A percentile compares a stretch with the other conserved stretches of the same genome.
Conservation (phyloP, 1,140 invertebrate genomes). For the Eriocheir sinensis region DNA sequence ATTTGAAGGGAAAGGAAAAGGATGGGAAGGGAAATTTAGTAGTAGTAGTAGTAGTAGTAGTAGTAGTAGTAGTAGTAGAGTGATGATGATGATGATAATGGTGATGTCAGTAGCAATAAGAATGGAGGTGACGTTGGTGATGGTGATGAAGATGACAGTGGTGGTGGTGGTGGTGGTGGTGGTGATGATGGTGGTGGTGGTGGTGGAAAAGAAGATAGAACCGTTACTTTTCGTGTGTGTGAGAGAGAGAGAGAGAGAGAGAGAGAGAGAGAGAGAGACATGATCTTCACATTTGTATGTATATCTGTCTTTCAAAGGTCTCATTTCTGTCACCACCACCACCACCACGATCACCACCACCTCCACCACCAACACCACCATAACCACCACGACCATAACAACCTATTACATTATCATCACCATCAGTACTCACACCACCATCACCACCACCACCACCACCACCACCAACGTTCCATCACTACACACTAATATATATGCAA, state of each 20-base stretch:
- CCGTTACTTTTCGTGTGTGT: too few species aligned
- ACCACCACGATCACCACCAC: too few species aligned
- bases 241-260: not conserved
- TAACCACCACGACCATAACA: too few species aligned
- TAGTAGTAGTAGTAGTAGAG: slow-evolving; percentile 31
- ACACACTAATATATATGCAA: too few species aligned
- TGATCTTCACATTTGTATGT: too few species aligned
- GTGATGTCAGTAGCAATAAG: not conserved
- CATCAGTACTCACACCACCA: too few species aligned
- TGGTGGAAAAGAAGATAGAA: not conserved
- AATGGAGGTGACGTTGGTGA: not conserved
- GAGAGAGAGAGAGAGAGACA: not conserved
- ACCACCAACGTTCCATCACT: too few species aligned
- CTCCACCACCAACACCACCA: too few species aligned
- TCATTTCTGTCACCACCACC: too few species aligned
- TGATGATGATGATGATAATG: not conserved
- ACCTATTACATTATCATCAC: too few species aligned
- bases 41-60: not conserved
- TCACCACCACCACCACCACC: too few species aligned
- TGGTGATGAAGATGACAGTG: not conserved
- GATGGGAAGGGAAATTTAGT: not conserved
- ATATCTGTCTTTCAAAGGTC: too few species aligned
- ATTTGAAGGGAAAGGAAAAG: not conserved
- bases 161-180: slow-evolving; percentile 10
- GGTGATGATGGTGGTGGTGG: not conserved